Percentiles rank a stretch among this genome's conserved stretches.
Evolutionary conservation across 2,888 invertebrate species (phyloP).

Genomic region (Lasioglossum marginatum): DNA sequence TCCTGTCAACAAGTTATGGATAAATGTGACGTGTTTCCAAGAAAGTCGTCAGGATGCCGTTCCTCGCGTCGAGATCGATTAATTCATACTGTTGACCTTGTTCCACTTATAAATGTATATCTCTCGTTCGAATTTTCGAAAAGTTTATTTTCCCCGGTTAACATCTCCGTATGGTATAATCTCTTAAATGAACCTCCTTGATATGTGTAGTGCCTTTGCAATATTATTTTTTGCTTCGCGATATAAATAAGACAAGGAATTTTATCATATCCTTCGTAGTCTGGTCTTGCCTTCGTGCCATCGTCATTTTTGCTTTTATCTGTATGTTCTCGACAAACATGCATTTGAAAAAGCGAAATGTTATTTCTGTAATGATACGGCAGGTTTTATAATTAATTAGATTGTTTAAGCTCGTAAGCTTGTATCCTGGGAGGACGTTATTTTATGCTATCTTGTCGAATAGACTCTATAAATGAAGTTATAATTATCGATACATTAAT

Average conservation of each 20-base stretch:
- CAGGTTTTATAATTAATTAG: background rate
- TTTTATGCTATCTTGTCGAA: too few relatives aligned
- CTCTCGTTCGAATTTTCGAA: background rate
- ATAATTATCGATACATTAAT: too few relatives aligned
- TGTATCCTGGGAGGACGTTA: background rate
- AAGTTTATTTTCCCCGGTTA: background rate
- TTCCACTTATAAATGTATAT: background rate
- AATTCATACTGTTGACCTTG: background rate
- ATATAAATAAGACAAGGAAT: background rate
- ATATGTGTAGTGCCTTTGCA: background rate
- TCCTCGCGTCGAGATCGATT: background rate
- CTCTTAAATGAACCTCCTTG: background rate
- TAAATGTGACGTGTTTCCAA: constrained; percentile 23
- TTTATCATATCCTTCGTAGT: background rate
- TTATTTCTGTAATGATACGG: background rate
- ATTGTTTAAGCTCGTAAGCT: background rate
- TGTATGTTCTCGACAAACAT: background rate
- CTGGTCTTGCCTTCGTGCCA: background rate
- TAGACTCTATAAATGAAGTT: background rate
- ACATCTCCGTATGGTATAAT: background rate
- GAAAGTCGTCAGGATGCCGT: constrained; percentile 4
- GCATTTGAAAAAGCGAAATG: background rate
- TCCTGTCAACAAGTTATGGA: constrained; percentile 33
- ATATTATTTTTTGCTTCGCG: background rate
- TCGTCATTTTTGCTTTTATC: background rate